A percentile compares a stretch with the other conserved stretches of the same genome.
Evolutionary conservation across 2,113 vertebrate species (phyloP).

Genomic region (Hypanus sabinus): DNA sequence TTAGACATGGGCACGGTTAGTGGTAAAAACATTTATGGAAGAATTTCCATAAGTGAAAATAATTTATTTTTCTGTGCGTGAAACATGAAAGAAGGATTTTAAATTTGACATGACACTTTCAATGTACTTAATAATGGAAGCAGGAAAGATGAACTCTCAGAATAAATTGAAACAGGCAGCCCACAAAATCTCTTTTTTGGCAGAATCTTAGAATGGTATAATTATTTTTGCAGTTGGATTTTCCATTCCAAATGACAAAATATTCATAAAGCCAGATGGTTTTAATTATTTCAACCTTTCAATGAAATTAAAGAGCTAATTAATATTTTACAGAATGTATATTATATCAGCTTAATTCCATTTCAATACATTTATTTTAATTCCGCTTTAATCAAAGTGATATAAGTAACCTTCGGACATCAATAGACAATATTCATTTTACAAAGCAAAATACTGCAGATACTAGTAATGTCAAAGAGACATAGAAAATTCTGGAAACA

Average conservation of each 20-base stretch:
- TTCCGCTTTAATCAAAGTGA: not conserved
- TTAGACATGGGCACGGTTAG: not conserved
- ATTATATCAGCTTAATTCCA: not conserved
- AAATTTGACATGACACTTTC: conserved; percentile 35
- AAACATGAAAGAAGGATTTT: conserved; percentile 7
- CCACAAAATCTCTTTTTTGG: not conserved
- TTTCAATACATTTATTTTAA: conserved; percentile 25
- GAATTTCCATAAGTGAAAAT: not conserved
- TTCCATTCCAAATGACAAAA: conserved; percentile 16
- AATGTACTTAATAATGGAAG: conserved; percentile 20
- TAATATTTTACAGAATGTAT: not conserved
- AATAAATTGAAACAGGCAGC: conserved; percentile 33
- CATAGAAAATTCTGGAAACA: no score
- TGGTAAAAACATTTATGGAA: conserved; percentile 8
- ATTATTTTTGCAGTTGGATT: not conserved
- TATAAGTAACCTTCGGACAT: not conserved
- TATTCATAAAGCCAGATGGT: conserved; percentile 34
- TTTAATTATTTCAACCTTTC: conserved; percentile 7
- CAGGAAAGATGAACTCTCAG: conserved; percentile 13
- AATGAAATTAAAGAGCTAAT: conserved; percentile 7
- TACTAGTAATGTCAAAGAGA: no score
- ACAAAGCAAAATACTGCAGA: no score
- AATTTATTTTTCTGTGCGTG: conserved; percentile 9
- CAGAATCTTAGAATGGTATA: not conserved
- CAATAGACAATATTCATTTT: not conserved